Evolutionary conservation across 2,888 invertebrate genomes (phyloP).

Genomic region (Limnephilus lunatus): DNA sequence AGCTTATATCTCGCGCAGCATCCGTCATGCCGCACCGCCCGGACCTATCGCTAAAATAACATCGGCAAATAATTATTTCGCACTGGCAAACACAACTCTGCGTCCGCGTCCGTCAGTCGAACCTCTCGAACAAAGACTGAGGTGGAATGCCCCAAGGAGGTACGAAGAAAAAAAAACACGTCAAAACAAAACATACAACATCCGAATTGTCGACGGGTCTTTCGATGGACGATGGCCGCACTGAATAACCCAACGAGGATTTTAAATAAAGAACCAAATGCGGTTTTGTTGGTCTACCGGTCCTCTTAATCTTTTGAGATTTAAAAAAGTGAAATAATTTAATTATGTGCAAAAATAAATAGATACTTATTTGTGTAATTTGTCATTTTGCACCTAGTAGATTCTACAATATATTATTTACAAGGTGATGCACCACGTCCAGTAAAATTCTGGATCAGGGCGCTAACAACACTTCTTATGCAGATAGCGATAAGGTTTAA

Average conservation of each 20-base stretch:
- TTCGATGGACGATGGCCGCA: slow-evolving; percentile 26
- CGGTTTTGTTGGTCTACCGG: not conserved
- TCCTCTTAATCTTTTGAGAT: not conserved
- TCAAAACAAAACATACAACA: slow-evolving; percentile 19
- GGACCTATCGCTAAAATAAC: not conserved
- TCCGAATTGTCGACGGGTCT: slow-evolving; percentile 16
- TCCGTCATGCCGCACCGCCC: not conserved
- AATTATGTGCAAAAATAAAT: too few species aligned
- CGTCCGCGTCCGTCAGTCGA: slow-evolving; percentile 13
- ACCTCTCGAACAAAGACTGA: slow-evolving; percentile 36
- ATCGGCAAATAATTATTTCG: slow-evolving; percentile 17
- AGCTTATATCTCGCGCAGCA: not conserved
- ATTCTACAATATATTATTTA: too few species aligned
- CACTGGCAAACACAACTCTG: slow-evolving; percentile 24
- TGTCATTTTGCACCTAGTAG: too few species aligned
- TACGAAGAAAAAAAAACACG: not conserved
- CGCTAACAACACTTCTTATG: too few species aligned
- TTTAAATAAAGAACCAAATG: not conserved
- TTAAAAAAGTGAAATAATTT: too few species aligned
- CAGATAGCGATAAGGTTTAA: too few species aligned
- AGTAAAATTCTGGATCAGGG: too few species aligned
- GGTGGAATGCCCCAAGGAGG: not conserved
- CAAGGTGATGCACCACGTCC: too few species aligned
- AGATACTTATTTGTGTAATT: too few species aligned
- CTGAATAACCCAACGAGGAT: not conserved